Evolutionary conservation across 2,113 vertebrate genomes (phyloP), one percentile per base, ranked within the genome.

Genomic region (Paramormyrops kingsleyae): DNA sequence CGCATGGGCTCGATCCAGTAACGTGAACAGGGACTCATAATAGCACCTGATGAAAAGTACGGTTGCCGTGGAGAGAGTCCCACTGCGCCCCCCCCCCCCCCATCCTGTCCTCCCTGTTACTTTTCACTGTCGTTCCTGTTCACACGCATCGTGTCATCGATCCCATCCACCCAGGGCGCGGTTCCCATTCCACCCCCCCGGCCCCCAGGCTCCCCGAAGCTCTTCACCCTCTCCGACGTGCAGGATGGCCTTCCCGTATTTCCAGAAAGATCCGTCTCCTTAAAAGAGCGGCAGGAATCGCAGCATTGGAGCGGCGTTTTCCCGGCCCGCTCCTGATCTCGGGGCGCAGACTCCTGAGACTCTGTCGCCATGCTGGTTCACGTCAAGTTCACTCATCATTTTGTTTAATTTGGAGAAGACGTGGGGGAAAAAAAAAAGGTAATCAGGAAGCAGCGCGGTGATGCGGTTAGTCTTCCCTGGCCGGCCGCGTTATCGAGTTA

Each of bases 311-410:
- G 96, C 96, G 96, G 96, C 95, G 96, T 99, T 98, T 97, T 96
- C 96, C 96, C 95, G 15, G 97, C 96, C 96, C 95, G 92, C 95
- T 12, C 96, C 95, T 96, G 96, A 96, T 97, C 95, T 97, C 44
- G 24, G 97, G 97, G 98, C 98, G 96, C 97, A 97, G 97, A 98
- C 98, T 66, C 97, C 96, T 95, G 97, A 92, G 97, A 98, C 97
- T 96, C 96, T 97, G 97, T 96, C 94, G 95, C 96, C 89, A 15
- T n/a, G 2, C 80, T 85, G 83, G 52, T 93, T 91, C 90, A 88
- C 89, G 91, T 90, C 24, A 10, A 77, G 88, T 89, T 70, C 88
- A 87, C 88, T 91, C 56, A 39, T 89, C 84, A 80, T 89, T 89
- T 98, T 97, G 96, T 96, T 97, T 98, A 97, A 98, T 98, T 98